Evolutionary conservation across 2,113 vertebrate genomes (phyloP).

Genomic region (Apteryx mantelli): DNA sequence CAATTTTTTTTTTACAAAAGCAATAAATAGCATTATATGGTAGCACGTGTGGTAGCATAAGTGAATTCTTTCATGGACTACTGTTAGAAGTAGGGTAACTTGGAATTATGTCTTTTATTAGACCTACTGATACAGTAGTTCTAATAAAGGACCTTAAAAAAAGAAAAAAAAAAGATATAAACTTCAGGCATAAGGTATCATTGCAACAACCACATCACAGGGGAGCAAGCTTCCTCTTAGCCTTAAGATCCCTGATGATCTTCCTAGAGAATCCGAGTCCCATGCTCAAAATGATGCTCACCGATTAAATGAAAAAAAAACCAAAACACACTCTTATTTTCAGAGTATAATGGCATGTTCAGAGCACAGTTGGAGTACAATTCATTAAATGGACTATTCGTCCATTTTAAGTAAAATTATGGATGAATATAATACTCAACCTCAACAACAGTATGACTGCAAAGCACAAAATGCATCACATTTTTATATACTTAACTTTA

Average conservation of each 20-base stretch:
- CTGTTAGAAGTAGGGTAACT: background rate
- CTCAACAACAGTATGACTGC: background rate
- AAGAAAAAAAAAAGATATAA: background rate
- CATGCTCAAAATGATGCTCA: background rate
- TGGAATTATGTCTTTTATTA: background rate
- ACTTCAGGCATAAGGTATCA: background rate
- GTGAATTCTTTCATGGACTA: background rate
- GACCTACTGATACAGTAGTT: too few species aligned
- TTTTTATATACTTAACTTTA: background rate
- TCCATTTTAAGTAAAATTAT: background rate
- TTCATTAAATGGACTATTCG: background rate
- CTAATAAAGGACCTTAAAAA: too few species aligned
- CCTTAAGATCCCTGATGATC: background rate
- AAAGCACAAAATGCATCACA: fast-evolving
- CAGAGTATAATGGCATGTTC: background rate
- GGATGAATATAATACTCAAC: background rate
- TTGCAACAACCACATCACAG: fast-evolving
- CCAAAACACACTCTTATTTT: background rate
- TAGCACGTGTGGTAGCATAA: background rate
- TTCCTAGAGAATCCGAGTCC: background rate
- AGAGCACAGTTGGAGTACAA: background rate
- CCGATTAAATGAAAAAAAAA: too few species aligned
- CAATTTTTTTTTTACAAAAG: background rate
- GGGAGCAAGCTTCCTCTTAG: background rate
- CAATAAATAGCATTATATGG: background rate